Conservation (phyloP, 2,888 invertebrate genomes). For the Ceratothoa steindachneri region DNA sequence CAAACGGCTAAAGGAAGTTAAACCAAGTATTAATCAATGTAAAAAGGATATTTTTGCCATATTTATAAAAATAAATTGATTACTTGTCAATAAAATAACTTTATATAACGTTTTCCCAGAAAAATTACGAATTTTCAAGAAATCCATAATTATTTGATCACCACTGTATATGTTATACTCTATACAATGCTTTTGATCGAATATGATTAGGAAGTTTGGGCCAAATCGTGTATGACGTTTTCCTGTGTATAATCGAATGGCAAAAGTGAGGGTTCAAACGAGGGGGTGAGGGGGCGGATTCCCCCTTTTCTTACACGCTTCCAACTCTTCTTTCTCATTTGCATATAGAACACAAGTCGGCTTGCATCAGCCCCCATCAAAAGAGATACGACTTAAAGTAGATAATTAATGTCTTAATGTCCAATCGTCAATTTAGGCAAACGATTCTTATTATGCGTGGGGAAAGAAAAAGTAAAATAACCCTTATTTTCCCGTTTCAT, state of each 20-base stretch:
- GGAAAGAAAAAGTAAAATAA: constrained; percentile 11
- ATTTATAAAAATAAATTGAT: too few species aligned
- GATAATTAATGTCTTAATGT: constrained; percentile 46
- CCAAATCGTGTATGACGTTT: neutral
- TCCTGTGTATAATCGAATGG: constrained; percentile 6
- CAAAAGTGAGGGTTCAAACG: neutral
- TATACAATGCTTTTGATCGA: too few species aligned
- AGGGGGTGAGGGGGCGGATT: neutral
- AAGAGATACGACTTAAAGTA: constrained; percentile 44
- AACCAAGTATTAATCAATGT: too few species aligned
- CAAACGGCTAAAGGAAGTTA: too few species aligned
- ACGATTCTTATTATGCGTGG: constrained; percentile 40
- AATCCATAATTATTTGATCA: too few species aligned
- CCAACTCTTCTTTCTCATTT: constrained; percentile 27
- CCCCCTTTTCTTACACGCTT: neutral
- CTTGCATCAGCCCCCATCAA: constrained; percentile 37
- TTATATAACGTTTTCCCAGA: too few species aligned
- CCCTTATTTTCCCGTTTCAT: constrained; percentile 9
- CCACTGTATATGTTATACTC: too few species aligned
- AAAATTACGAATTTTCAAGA: too few species aligned
- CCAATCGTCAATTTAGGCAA: constrained; percentile 46
- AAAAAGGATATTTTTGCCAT: too few species aligned
- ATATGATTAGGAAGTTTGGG: too few species aligned
- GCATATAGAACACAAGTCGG: constrained; percentile 42
- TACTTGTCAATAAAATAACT: too few species aligned